These are phyloP conservation scores for Lasiurus borealis DNA, from an alignment of 2,113 vertebrate genomes.

Conservation along the genomic window DNA sequence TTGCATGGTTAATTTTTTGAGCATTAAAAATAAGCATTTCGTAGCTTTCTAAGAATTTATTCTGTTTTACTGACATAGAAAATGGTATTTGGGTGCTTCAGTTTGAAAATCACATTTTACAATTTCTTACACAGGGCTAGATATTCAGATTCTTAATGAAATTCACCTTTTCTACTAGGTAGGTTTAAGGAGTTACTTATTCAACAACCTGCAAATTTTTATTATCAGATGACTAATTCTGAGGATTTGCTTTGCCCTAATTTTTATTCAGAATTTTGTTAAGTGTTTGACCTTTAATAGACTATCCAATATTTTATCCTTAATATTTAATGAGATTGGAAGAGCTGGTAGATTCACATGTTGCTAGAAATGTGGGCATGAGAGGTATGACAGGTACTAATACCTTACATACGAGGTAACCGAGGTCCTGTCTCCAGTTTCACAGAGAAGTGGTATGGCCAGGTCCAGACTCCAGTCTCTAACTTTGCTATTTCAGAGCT, in stretches of 20 bases:
- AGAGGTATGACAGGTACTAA: not conserved
- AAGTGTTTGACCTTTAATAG: not conserved
- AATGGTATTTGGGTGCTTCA: too few relatives aligned
- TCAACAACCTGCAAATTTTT: not conserved
- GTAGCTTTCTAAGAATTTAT: too few relatives aligned
- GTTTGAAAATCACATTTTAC: too few relatives aligned
- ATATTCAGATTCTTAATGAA: too few relatives aligned
- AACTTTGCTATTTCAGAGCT: not conserved
- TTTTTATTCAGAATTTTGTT: constrained; percentile 15
- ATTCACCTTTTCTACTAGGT: not conserved
- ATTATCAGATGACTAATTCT: not conserved
- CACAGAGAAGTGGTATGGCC: not conserved
- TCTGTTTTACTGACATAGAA: too few relatives aligned
- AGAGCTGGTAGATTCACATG: not conserved
- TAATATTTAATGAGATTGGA: not conserved
- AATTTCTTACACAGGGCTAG: too few relatives aligned
- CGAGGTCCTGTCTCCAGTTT: not conserved
- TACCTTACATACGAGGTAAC: not conserved
- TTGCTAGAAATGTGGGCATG: not conserved
- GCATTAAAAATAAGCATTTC: too few relatives aligned
- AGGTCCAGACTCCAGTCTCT: not conserved
- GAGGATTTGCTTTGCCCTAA: too few relatives aligned
- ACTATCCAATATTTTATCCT: not conserved
- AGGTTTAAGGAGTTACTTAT: not conserved
- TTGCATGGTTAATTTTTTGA: too few relatives aligned